A percentile compares a stretch with the other conserved stretches of the same genome.
Conservation (phyloP, 1,140 invertebrate genomes). For the Zaprionus gabonicus region DNA sequence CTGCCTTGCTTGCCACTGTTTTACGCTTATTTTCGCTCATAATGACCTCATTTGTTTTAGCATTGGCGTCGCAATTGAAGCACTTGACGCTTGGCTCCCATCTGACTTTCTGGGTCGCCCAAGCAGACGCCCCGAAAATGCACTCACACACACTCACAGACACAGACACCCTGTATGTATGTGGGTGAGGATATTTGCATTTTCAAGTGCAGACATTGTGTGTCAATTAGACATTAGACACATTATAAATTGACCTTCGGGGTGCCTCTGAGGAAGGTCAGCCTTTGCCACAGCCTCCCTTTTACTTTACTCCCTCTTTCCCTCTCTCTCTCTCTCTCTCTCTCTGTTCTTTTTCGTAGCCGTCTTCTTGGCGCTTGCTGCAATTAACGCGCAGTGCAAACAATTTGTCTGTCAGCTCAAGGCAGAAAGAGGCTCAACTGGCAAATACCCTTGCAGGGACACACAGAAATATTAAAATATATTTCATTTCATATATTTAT, state of each 20-base stretch:
- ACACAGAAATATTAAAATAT: neutral
- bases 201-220: conserved; percentile 57
- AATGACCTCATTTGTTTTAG: conserved; percentile 82
- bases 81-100: conserved; percentile 40
- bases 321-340: neutral
- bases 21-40: conserved; percentile 33
- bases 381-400: conserved; percentile 7
- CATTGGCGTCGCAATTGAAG: conserved; percentile 65
- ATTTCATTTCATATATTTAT: neutral
- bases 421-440: neutral
- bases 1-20: neutral
- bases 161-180: neutral
- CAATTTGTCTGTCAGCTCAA: conserved; percentile 28
- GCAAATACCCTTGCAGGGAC: neutral
- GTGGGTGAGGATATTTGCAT: conserved; percentile 14
- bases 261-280: conserved; percentile 27
- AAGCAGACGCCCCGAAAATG: conserved; percentile 31
- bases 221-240: conserved; percentile 64
- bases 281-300: neutral
- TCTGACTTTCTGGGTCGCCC: conserved; percentile 59
- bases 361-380: neutral
- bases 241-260: conserved; percentile 44
- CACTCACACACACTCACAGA: conserved; percentile 14
- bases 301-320: neutral
- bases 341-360: neutral